Base-by-base conservation (phyloP, 2,888 invertebrate genomes). In the Andrena flavipes region DNA sequence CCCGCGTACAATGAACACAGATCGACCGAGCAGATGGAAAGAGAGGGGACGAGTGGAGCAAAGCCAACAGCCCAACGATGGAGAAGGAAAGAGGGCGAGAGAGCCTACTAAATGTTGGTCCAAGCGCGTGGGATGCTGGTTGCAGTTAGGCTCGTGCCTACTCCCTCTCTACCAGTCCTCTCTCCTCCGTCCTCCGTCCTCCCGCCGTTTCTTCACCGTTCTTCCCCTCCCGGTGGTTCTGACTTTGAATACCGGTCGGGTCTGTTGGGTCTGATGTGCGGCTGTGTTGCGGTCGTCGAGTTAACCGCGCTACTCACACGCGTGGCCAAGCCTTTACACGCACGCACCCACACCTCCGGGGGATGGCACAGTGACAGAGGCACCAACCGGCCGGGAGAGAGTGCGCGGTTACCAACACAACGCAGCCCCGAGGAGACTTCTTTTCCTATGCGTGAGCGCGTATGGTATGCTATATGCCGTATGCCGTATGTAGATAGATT, bases 131-230 rank as follows among this genome's bases (percentile, higher is more conserved):
- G 92, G 92, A 90, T 84, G 92, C 89, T 91, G 92, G 88, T 90
- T 91, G 92, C 92, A 92, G 92, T 92, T 92, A 91, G 92, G 92
- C 92, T 92, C 92, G 92, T 92, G 92, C 92, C 92, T 91, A 89
- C 91, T 91, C 92, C 91, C 91, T 87, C 91, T 88, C 90, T 85
- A 83, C 87, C 86, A 70, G 71, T 85, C 72, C 74, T 81, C 86
- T 85, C 84, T 83, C 86, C 71, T 49, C 63, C 30, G 48, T 82
- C 86, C 71, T 48, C 63, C 29, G 42, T 74, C 51, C 56, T 56
- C 23, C 62, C 26, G 60, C 65, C 65, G 54, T 72, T 72, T 59
- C 76, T 69, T 74, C 81, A 68, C 78, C 67, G 60, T 67, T 67
- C 69, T 65, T 65, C 82, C 42, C 75, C 71, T 56, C 75, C 73